phyloP scores from a whole-genome alignment of 2,888 invertebrate species.

The Drosophila crucigera region DNA sequence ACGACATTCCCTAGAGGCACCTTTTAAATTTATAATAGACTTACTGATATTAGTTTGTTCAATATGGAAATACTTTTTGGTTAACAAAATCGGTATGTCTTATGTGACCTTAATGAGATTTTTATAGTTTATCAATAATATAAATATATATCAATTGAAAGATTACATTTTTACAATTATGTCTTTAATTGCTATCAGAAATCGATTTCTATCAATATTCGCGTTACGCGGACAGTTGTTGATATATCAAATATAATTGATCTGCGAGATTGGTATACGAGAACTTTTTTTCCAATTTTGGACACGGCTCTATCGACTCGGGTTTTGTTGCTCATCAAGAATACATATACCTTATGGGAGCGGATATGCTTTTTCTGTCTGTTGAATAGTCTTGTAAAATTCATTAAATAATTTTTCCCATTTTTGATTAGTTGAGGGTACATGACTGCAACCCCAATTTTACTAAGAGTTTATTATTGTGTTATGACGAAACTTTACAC shows the following conservation, averaged over 20 bases:
- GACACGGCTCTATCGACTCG: background rate
- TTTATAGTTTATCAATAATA: background rate
- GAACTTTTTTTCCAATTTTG: background rate
- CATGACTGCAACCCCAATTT: background rate
- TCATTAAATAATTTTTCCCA: background rate
- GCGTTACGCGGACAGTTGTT: no score
- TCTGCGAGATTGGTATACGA: background rate
- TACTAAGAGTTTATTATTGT: background rate
- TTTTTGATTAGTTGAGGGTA: background rate
- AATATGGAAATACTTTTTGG: background rate
- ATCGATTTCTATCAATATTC: background rate
- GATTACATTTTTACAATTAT: background rate
- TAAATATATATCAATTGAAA: background rate
- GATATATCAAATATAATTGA: background rate
- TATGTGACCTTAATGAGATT: background rate
- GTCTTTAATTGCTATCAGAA: background rate
- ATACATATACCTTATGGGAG: background rate
- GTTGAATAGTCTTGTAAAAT: background rate
- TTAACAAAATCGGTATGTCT: background rate
- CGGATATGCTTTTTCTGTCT: background rate
- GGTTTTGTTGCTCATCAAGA: background rate
- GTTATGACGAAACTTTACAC: background rate
- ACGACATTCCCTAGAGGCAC: background rate
- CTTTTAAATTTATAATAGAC: background rate
- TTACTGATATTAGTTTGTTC: background rate